These are phyloP conservation scores for Yponomeuta plumbellus DNA, from an alignment of 2,888 invertebrate genomes.

Conservation along the genomic window DNA sequence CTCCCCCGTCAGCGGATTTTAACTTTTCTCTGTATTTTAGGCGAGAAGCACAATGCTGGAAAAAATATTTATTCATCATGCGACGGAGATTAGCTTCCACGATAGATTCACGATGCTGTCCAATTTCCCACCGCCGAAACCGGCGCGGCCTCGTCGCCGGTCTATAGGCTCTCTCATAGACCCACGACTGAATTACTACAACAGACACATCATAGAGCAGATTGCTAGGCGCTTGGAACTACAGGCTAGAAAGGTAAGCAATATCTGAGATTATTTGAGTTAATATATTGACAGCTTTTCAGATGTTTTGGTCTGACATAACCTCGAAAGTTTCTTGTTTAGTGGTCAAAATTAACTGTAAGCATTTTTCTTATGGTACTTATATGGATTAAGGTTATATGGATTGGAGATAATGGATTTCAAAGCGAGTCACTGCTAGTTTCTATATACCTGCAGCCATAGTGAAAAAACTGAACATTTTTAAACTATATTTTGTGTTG, in stretches of 20 bases:
- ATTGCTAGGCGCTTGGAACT: slow-evolving; percentile 47
- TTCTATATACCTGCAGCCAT: too few species aligned
- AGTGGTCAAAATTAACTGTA: not conserved
- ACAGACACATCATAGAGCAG: slow-evolving; percentile 39
- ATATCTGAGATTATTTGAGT: not conserved
- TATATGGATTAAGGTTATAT: too few species aligned
- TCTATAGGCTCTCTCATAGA: slow-evolving; percentile 18
- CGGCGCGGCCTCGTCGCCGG: slow-evolving; percentile 25
- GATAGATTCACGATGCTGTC: slow-evolving; percentile 53
- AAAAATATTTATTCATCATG: slow-evolving; percentile 58
- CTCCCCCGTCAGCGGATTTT: not conserved
- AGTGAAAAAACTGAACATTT: too few species aligned
- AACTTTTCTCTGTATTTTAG: slow-evolving; percentile 6
- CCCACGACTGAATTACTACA: slow-evolving; percentile 32
- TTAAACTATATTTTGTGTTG: too few species aligned
- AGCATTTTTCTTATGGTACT: too few species aligned
- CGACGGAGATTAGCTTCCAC: slow-evolving; percentile 57
- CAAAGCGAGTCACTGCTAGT: too few species aligned
- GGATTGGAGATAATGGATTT: too few species aligned
- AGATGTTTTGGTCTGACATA: not conserved
- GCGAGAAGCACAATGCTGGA: slow-evolving; percentile 44
- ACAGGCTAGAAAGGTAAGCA: slow-evolving; percentile 44
- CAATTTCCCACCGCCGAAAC: slow-evolving; percentile 25
- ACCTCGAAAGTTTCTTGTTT: slow-evolving; percentile 3
- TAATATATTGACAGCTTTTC: too few species aligned